These are phyloP conservation scores for Macrosoma leucophasiata DNA, from an alignment of 2,888 invertebrate genomes.

Conservation along the genomic window DNA sequence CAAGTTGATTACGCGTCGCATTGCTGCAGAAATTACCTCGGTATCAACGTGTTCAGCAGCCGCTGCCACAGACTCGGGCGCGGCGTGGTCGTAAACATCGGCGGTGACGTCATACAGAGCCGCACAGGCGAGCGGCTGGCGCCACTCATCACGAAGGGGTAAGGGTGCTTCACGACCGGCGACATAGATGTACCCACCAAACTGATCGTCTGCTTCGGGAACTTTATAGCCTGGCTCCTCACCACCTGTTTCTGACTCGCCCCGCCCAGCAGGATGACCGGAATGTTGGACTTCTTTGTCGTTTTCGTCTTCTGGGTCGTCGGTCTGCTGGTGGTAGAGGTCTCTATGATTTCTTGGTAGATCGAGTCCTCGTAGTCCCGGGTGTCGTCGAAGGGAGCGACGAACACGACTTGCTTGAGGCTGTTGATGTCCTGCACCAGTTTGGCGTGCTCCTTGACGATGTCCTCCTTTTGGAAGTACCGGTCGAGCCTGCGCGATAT, in stretches of 20 bases:
- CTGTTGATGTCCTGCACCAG: constrained; percentile 66
- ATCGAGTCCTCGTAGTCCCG: constrained; percentile 63
- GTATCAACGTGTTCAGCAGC: constrained; percentile 51
- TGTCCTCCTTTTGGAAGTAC: constrained; percentile 37
- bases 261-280: constrained; percentile 52
- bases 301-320: constrained; percentile 22
- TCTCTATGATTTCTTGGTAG: constrained; percentile 59
- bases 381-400: constrained; percentile 50
- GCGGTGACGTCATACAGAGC: constrained; percentile 47
- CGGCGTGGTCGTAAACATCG: constrained; percentile 36
- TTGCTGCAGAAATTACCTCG: constrained; percentile 30
- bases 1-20: constrained; percentile 17
- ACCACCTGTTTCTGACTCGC: constrained; percentile 47
- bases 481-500: constrained; percentile 34
- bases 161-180: constrained; percentile 53
- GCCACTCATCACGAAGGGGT: constrained; percentile 53
- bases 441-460: constrained; percentile 63
- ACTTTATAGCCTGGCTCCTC: constrained; percentile 42
- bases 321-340: constrained; percentile 38
- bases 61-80: constrained; percentile 50
- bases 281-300: constrained; percentile 40
- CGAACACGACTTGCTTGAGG: constrained; percentile 50
- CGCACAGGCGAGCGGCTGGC: constrained; percentile 43
- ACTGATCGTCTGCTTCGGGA: constrained; percentile 42
- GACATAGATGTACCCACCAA: constrained; percentile 55